A percentile compares a stretch with the other conserved stretches of the same genome.
These are phyloP conservation scores for Lacerta bilineata DNA, from an alignment of 2,797 vertebrate species.

Conservation along the genomic window DNA sequence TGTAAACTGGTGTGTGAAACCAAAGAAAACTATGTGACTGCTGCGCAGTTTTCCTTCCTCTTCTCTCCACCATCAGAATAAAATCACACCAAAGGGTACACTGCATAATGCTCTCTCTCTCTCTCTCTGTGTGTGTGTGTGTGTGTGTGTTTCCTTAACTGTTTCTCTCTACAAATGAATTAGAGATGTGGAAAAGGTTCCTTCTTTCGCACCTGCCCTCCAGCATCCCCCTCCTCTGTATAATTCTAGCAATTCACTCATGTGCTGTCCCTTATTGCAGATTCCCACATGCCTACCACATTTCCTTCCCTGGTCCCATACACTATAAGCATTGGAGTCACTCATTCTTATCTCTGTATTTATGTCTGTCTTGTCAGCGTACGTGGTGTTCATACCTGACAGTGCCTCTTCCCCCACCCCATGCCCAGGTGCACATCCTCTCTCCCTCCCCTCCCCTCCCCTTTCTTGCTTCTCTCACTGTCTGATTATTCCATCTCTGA, in stretches of 20 bases:
- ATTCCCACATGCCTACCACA: constrained; percentile 29
- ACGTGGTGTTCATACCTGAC: constrained; percentile 13
- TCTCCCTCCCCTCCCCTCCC: not conserved
- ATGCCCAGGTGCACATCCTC: no score
- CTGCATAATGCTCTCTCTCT: not conserved
- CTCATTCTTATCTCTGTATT: constrained; percentile 16
- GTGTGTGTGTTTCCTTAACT: not conserved
- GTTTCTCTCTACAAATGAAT: constrained; percentile 5
- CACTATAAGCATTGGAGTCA: not conserved
- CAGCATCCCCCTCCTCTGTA: constrained; percentile 8
- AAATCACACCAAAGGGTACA: not conserved
- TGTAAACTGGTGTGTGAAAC: not conserved
- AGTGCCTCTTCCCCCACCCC: not conserved
- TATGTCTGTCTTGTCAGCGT: not conserved
- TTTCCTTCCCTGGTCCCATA: constrained; percentile 32
- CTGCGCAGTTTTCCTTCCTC: not conserved
- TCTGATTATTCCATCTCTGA: not conserved
- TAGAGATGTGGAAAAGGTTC: constrained; percentile 13
- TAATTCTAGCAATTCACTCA: constrained; percentile 35
- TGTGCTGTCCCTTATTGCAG: fast-evolving
- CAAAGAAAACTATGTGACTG: not conserved
- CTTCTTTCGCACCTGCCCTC: constrained; percentile 12
- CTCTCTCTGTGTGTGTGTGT: no score
- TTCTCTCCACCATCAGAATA: not conserved
- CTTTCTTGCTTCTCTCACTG: not conserved